Evolutionary conservation across 2,113 vertebrate genomes (phyloP).

Genomic region (Struthio camelus): DNA sequence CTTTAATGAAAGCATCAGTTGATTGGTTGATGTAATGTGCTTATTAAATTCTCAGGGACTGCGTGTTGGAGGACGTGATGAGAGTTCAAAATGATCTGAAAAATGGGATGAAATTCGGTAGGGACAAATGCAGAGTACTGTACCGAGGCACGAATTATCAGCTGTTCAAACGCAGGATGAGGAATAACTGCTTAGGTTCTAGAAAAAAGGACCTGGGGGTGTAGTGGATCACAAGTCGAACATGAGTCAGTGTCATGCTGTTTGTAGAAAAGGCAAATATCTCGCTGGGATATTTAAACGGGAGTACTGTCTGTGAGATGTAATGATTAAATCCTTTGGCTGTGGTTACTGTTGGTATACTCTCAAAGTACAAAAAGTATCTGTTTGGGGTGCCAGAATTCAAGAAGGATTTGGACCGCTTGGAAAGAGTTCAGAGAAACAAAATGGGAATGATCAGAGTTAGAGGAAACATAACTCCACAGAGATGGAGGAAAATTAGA

Average conservation of each 20-base stretch:
- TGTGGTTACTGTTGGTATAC: slow-evolving; percentile 7
- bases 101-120: neutral
- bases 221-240: slow-evolving; percentile 63
- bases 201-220: slow-evolving; percentile 56
- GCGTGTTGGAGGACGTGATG: neutral
- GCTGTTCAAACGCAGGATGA: slow-evolving; percentile 4
- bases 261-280: slow-evolving; percentile 35
- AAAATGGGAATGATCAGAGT: neutral
- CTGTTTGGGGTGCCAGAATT: slow-evolving; percentile 16
- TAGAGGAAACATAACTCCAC: slow-evolving; percentile 3
- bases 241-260: slow-evolving; percentile 62
- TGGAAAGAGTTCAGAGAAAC: slow-evolving; percentile 42
- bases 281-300: slow-evolving; percentile 16
- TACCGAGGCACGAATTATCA: neutral
- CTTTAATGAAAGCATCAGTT: slow-evolving; percentile 14
- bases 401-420: slow-evolving; percentile 14
- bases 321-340: neutral
- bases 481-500: slow-evolving; percentile 21
- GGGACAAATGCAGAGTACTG: neutral
- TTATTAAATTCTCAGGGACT: slow-evolving; percentile 19
- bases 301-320: neutral
- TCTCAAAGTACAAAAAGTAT: neutral
- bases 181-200: slow-evolving; percentile 21
- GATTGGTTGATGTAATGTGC: slow-evolving; percentile 3
- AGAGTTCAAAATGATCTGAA: slow-evolving; percentile 12